Base-by-base conservation (phyloP, 2,797 vertebrate genomes). In the Myotis vivesi region DNA sequence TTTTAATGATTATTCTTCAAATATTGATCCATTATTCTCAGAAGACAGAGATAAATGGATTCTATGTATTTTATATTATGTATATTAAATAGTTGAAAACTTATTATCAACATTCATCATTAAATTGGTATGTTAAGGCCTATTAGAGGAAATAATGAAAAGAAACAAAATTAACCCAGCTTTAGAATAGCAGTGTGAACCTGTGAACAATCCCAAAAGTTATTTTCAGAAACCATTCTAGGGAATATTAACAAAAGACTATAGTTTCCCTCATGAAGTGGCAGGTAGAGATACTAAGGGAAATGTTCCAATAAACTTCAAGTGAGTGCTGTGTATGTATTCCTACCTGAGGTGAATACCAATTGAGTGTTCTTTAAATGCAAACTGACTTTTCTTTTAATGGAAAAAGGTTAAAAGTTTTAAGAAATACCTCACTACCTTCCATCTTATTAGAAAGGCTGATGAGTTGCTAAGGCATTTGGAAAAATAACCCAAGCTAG, bases 151-250 rank as follows among this genome's bases (percentile, higher is more conserved):
- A 77, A 87, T 3, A 22, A 91, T 83, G 8, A 82, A 91, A 87
- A 91, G 46, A 92, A 86, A 75, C 3, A 87, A 77, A 94, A 89
- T 71, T 25, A 92, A 87, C 53, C 9, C 77, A 96, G 6, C 28
- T 87, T 17, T 80, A 33, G 22, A 91, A 82, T 20, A 86, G 19
- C 5, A 80, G 2, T 49, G 20, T 80, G 13, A 95, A 73, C 28
- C 28, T 85, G 7, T 85, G 86, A 80, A 72, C 38, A 87, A 64
- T 66, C 20, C 79, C 38, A 41, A 57, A 95, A 94, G 33, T 79
- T 92, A 86, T 92, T 95, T 94, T 94, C 28, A 92, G 89, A 79
- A 96, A 77, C 41, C 20, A 92, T 90, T 94, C n/a, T 79, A 86
- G 17, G 28, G 10, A 90, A 92, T 41, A 57, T 92, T 92, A 89